Evolutionary conservation across 2,888 invertebrate genomes (phyloP).

Genomic region (Pheosia gnoma): DNA sequence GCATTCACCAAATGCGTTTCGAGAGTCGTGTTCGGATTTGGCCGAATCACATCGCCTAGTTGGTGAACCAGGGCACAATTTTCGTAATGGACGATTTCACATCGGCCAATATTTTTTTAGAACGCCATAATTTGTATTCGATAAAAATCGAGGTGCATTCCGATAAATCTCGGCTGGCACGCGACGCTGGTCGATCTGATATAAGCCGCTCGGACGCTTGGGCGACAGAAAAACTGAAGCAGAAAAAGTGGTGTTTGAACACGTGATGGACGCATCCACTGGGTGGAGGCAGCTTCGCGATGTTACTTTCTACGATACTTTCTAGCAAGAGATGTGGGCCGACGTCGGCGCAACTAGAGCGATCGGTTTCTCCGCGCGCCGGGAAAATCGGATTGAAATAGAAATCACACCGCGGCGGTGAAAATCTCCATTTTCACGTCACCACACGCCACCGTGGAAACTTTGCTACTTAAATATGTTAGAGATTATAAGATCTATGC

Average conservation of each 20-base stretch:
- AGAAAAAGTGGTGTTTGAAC: conserved; percentile 62
- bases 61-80: conserved; percentile 17
- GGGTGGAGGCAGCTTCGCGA: conserved; percentile 71
- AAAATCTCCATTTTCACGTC: conserved; percentile 79
- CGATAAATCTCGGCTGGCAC: conserved; percentile 33
- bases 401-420: conserved; percentile 77
- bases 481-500: conserved; percentile 13
- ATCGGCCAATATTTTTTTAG: conserved; percentile 7
- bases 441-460: conserved; percentile 65
- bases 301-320: conserved; percentile 84
- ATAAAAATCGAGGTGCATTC: conserved; percentile 39
- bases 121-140: conserved; percentile 10
- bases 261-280: conserved; percentile 75
- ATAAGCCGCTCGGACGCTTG: conserved; percentile 34
- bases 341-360: conserved; percentile 78
- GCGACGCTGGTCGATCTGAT: conserved; percentile 30
- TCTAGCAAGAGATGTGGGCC: conserved; percentile 83
- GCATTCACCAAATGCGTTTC: conserved; percentile 42
- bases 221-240: conserved; percentile 50
- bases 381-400: conserved; percentile 84
- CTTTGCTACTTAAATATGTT: conserved; percentile 29
- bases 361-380: conserved; percentile 81
- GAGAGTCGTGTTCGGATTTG: conserved; percentile 20
- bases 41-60: conserved; percentile 20
- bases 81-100: conserved; percentile 10